phyloP scores from a whole-genome alignment of 1,140 invertebrate species.

The Drosophila cardini region DNA sequence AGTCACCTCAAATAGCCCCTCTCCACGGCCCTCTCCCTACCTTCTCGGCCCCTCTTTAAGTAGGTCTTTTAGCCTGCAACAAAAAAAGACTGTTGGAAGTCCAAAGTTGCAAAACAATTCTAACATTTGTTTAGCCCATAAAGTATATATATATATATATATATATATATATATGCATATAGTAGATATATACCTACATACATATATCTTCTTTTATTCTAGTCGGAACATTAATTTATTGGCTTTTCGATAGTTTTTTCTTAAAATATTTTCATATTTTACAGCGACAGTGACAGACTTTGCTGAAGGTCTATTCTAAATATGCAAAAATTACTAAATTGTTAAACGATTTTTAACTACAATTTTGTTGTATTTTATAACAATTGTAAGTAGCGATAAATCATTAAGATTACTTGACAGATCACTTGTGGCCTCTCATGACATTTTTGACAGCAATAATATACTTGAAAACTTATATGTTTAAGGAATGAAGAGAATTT shows the following conservation, averaged over 20 bases:
- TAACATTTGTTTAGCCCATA: conserved; percentile 40
- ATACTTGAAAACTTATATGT: neutral
- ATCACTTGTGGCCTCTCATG: neutral
- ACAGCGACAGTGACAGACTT: neutral
- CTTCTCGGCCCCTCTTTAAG: neutral
- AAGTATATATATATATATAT: conserved; percentile 2
- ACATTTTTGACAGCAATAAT: neutral
- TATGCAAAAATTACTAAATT: neutral
- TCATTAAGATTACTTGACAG: neutral
- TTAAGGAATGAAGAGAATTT: too few relatives aligned
- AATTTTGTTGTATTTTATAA: neutral
- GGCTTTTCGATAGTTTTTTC: neutral
- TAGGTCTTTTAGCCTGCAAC: conserved; percentile 15
- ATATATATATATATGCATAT: neutral
- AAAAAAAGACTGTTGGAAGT: conserved; percentile 20
- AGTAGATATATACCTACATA: neutral
- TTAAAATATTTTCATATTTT: neutral
- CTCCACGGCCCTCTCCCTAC: neutral
- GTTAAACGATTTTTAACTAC: neutral
- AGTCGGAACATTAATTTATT: neutral
- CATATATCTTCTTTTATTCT: conserved; percentile 27
- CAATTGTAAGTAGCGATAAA: neutral
- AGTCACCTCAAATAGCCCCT: conserved; percentile 13
- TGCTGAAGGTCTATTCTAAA: neutral
- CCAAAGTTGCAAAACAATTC: conserved; percentile 47